phyloP scores from a whole-genome alignment of 2,888 invertebrate genomes.

The Heliconius sara region DNA sequence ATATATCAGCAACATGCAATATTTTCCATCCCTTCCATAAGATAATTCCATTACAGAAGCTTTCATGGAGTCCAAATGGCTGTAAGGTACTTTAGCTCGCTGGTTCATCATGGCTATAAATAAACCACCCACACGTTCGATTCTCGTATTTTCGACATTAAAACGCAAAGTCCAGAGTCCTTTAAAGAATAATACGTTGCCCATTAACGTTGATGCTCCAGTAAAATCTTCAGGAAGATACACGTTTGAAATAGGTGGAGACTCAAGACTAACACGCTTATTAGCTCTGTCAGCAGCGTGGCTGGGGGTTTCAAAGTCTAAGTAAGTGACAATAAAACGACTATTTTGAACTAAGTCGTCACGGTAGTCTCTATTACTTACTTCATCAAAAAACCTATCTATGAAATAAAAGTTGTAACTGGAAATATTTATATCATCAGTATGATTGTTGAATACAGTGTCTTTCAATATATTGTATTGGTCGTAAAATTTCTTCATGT shows the following conservation, averaged over 20 bases:
- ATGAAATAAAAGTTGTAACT: neutral
- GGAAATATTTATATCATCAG: neutral
- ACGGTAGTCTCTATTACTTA: neutral
- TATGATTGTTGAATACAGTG: neutral
- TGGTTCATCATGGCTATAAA: constrained; percentile 87
- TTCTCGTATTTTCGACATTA: constrained; percentile 80
- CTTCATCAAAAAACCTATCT: neutral
- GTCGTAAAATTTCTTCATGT: constrained; percentile 1
- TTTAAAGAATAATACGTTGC: constrained; percentile 88
- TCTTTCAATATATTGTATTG: constrained; percentile 8
- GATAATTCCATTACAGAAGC: constrained; percentile 87
- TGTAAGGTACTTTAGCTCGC: constrained; percentile 83
- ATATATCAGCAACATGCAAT: constrained; percentile 86
- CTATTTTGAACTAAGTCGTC: neutral
- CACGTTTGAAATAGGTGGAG: constrained; percentile 22
- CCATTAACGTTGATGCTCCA: constrained; percentile 85
- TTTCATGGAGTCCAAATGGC: constrained; percentile 80
- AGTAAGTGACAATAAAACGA: constrained; percentile 57
- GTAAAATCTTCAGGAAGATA: constrained; percentile 79
- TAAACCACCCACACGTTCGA: neutral
- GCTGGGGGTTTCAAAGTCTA: constrained; percentile 69
- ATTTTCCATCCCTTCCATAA: constrained; percentile 83
- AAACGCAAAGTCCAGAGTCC: constrained; percentile 88
- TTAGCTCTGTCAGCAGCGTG: constrained; percentile 69
- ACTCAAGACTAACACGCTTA: constrained; percentile 52